phyloP scores from a whole-genome alignment of 2,888 invertebrate species.

The Pelosia muscerda region DNA sequence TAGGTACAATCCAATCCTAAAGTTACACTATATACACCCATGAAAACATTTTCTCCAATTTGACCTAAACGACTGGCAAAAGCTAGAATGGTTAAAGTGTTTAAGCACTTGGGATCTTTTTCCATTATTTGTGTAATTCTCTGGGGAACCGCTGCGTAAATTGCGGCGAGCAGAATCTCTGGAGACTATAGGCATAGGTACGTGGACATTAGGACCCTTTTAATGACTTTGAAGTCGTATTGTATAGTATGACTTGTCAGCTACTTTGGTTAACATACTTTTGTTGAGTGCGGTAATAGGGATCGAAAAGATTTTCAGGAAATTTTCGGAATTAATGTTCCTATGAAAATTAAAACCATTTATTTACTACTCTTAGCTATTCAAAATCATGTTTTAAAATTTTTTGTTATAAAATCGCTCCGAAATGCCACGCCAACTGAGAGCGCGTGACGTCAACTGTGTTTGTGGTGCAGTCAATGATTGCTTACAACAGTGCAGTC shows the following conservation, averaged over 20 bases:
- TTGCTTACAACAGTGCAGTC: too few relatives aligned
- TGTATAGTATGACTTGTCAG: neutral
- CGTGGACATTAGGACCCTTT: neutral
- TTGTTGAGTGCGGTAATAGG: too few relatives aligned
- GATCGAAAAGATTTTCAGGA: too few relatives aligned
- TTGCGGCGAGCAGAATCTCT: neutral
- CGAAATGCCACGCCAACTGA: too few relatives aligned
- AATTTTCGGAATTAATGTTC: too few relatives aligned
- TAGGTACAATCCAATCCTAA: neutral
- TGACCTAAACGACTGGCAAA: neutral
- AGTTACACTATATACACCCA: slow-evolving; percentile 1
- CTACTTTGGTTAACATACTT: neutral
- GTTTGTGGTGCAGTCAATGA: too few relatives aligned
- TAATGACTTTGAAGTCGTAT: neutral
- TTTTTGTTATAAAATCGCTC: too few relatives aligned
- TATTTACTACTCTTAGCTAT: too few relatives aligned
- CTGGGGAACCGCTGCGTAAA: neutral
- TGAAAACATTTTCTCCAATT: neutral
- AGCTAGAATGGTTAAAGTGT: neutral
- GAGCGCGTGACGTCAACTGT: too few relatives aligned
- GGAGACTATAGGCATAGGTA: too few relatives aligned
- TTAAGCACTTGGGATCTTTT: slow-evolving; percentile 1
- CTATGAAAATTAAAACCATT: too few relatives aligned
- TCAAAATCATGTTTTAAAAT: too few relatives aligned
- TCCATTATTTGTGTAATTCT: neutral